phyloP scores from a whole-genome alignment of 2,113 vertebrate genomes.

The Caracal caracal region DNA sequence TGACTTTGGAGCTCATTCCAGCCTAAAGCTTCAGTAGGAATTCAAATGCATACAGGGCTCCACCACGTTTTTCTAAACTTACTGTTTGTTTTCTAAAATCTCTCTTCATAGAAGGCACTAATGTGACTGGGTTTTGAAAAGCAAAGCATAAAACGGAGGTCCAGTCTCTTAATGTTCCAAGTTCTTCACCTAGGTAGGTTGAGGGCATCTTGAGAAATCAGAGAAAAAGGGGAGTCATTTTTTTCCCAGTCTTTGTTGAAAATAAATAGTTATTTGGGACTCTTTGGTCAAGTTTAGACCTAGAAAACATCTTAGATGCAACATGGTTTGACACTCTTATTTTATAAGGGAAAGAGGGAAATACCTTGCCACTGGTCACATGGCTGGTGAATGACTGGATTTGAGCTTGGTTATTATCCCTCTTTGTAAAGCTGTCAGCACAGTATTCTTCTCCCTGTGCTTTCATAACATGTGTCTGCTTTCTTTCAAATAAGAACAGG shows the following conservation, averaged over 20 bases:
- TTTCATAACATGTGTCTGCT: not conserved
- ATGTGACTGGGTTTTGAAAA: not conserved
- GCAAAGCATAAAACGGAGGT: not conserved
- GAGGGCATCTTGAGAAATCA: not conserved
- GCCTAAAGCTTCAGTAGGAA: not conserved
- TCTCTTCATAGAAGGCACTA: not conserved
- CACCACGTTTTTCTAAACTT: not conserved
- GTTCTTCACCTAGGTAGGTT: not conserved
- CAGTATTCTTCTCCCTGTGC: not conserved
- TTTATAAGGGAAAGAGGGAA: not conserved
- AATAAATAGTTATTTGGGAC: not conserved
- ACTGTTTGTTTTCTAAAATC: not conserved
- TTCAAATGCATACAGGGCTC: accelerated
- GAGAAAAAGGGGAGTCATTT: not conserved
- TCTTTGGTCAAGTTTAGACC: not conserved
- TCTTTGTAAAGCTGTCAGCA: not conserved
- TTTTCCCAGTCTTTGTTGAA: not conserved
- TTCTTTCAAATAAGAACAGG: constrained; percentile 44
- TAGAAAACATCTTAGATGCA: not conserved
- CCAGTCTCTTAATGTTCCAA: not conserved
- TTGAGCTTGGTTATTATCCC: not conserved
- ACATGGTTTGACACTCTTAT: not conserved
- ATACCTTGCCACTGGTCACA: not conserved
- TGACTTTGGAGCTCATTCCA: not conserved
- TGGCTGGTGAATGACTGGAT: not conserved